Conservation (phyloP, 2,113 vertebrate species). For the Eulemur rufifrons region DNA sequence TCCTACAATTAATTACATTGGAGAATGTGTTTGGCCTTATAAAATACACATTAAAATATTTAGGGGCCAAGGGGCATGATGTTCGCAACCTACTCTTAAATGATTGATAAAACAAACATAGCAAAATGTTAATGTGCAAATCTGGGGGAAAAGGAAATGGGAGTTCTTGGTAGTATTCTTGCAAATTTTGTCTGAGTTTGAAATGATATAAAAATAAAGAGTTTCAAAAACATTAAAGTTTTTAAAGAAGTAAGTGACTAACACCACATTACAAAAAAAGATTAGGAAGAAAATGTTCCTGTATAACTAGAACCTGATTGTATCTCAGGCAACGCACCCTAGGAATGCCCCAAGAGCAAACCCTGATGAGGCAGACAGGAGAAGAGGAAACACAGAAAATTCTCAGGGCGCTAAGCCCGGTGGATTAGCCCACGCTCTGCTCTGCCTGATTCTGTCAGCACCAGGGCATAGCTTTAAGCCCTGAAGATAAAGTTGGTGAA, state of each 20-base stretch:
- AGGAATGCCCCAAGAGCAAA: background rate
- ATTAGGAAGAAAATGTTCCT: background rate
- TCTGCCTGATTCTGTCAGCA: background rate
- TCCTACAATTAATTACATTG: background rate
- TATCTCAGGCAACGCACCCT: background rate
- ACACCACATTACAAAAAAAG: background rate
- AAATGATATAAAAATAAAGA: constrained; percentile 44
- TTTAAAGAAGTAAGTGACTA: background rate
- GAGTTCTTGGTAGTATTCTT: background rate
- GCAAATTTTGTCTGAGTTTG: background rate
- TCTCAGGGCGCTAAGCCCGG: background rate
- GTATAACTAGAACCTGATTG: background rate
- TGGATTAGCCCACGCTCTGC: background rate
- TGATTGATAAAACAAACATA: background rate
- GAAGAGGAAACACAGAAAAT: background rate
- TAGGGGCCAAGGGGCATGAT: background rate
- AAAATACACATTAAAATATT: background rate
- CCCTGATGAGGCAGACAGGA: background rate
- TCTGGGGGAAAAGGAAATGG: background rate
- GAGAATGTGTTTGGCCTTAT: background rate
- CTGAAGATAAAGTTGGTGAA: background rate
- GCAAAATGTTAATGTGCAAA: background rate
- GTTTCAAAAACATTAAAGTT: background rate
- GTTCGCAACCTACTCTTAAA: background rate
- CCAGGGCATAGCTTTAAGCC: background rate